Evolutionary conservation across 2,888 invertebrate species (phyloP), one percentile per base, ranked within the genome.

Genomic region (Toxonevra muliebris): DNA sequence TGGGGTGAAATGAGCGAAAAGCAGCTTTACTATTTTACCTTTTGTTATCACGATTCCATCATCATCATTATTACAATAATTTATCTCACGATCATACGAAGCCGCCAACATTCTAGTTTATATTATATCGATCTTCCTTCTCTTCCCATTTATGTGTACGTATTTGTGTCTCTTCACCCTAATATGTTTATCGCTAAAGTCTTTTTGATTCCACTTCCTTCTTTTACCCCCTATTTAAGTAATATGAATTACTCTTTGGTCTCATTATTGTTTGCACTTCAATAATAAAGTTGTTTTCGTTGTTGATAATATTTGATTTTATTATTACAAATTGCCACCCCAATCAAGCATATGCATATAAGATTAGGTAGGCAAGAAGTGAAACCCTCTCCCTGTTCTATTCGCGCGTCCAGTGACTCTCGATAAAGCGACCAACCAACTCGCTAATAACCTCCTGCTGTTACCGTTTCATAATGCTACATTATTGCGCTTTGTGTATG

Each of bases 391-490:
- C 61, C 30, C 58, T 20, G 1, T 17, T 30, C 30, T 30, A 20
- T 10, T 5, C 45, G 69, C 19, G 68, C 30, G 40, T 40, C 30
- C 62, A 41, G 40, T 20, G 55, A 63, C 42, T 30, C 52, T 65
- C 30, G 41, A 41, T 50, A 58, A 67, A 59, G 61, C 63, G 63
- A 71, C 66, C 66, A 67, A 58, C 65, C 75, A 75, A 78, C 75
- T 79, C 77, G 72, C 74, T 81, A 81, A 80, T 80, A 76, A 76
- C 81, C 80, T 71, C 80, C 79, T 74, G 80, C 75, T 76, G 80
- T 70, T 58, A 61, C 54, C 73, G 53, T 15, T 53, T 11, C 19
- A 3, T 19, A 71, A 19, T 53, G 19, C 8, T 53, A 12, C 19
- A 17, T 48, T 48, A 8, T 12, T 40, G 43, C 13, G 30, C 11